Conservation (phyloP, 2,888 invertebrate genomes). For the Cylloceria caligata region DNA sequence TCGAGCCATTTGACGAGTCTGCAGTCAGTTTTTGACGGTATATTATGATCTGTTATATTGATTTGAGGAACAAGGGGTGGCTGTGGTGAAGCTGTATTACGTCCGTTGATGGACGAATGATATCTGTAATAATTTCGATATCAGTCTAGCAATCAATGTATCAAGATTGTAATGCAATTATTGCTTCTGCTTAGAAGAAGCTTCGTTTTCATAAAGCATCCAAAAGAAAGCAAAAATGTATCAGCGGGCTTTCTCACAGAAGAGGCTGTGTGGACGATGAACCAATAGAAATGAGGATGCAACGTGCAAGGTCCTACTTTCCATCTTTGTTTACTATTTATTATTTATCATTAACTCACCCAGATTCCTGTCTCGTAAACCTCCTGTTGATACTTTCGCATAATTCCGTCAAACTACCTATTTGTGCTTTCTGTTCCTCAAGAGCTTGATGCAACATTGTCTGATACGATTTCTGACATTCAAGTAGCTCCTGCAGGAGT, state of each 20-base stretch:
- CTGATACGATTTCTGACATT: slow-evolving; percentile 91
- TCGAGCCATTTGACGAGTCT: slow-evolving; percentile 90
- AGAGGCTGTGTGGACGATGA: no score
- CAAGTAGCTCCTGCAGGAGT: slow-evolving; percentile 91
- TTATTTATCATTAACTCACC: slow-evolving; percentile 74
- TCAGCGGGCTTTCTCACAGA: no score
- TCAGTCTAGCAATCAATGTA: background rate
- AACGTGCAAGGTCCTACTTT: no score
- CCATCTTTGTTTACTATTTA: no score
- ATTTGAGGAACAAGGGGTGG: slow-evolving; percentile 78
- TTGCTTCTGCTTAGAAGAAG: no score
- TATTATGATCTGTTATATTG: slow-evolving; percentile 79
- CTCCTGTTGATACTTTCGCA: slow-evolving; percentile 81
- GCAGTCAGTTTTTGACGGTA: slow-evolving; percentile 82
- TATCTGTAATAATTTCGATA: slow-evolving; percentile 70
- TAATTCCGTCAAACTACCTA: slow-evolving; percentile 86
- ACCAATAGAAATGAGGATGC: no score
- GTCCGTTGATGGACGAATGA: slow-evolving; percentile 72
- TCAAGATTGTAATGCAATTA: no score
- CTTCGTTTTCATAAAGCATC: no score
- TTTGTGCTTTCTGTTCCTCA: slow-evolving; percentile 89
- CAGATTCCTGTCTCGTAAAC: slow-evolving; percentile 75
- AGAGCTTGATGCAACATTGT: slow-evolving; percentile 89
- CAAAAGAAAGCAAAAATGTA: no score
- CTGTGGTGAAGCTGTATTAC: slow-evolving; percentile 70